These are phyloP conservation scores for Neogale vison DNA, from an alignment of 2,113 vertebrate genomes.

Conservation along the genomic window DNA sequence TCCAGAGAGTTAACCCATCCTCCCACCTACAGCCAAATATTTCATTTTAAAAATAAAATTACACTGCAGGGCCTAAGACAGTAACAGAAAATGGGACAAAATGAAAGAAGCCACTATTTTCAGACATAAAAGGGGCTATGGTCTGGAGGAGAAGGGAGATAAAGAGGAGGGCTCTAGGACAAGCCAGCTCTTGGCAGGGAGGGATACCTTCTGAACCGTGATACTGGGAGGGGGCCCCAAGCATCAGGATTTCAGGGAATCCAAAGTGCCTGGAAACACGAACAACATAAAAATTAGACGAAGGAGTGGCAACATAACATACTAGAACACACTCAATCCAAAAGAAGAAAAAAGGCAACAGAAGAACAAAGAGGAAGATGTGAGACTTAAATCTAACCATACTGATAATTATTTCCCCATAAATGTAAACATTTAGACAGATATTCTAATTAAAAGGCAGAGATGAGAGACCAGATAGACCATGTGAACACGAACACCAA, in stretches of 20 bases:
- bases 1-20: not conserved
- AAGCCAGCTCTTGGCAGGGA: not conserved
- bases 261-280: not conserved
- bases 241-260: not conserved
- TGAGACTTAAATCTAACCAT: not conserved
- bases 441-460: not conserved
- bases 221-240: not conserved
- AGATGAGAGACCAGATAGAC: not conserved
- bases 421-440: not conserved
- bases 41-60: not conserved
- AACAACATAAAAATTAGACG: not conserved
- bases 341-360: not conserved
- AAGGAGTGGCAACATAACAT: not conserved
- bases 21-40: not conserved
- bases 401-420: not conserved
- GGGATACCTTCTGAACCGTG: not conserved
- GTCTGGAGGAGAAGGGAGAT: not conserved
- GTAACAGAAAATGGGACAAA: not conserved
- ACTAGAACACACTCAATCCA: not conserved
- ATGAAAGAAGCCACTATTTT: not conserved
- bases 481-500: not conserved
- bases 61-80: not conserved
- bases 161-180: accelerated
- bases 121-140: not conserved
- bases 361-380: not conserved